Conservation (phyloP, 2,888 invertebrate species). For the Plebejus anna region DNA sequence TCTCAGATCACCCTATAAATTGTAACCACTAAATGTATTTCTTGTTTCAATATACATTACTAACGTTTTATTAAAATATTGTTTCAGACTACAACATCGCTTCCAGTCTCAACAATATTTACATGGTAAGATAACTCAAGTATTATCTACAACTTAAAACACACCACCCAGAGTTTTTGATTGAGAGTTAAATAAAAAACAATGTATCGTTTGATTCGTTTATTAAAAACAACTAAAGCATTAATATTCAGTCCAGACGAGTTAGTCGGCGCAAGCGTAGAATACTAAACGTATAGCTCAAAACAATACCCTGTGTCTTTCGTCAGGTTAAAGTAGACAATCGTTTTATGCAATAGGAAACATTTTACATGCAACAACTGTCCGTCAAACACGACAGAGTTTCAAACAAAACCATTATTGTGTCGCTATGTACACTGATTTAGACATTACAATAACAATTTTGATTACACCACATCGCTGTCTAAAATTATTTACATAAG, state of each 20-base stretch:
- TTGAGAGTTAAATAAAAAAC: conserved; percentile 12
- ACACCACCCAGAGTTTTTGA: neutral
- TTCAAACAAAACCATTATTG: conserved; percentile 15
- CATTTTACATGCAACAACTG: conserved; percentile 22
- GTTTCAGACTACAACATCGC: neutral
- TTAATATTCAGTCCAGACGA: neutral
- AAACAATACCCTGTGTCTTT: neutral
- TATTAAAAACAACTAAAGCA: conserved; percentile 1
- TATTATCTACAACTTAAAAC: neutral
- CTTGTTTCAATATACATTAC: neutral
- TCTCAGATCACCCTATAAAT: neutral
- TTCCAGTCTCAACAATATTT: neutral
- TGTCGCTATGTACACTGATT: neutral
- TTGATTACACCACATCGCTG: neutral
- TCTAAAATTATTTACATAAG: neutral
- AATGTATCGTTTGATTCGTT: neutral
- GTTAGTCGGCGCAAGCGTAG: neutral
- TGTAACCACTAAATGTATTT: neutral
- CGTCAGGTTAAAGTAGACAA: conserved; percentile 13
- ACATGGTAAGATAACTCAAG: neutral
- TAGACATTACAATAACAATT: neutral
- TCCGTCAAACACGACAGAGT: conserved; percentile 17
- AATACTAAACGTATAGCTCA: neutral
- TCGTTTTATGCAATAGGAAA: conserved; percentile 26
- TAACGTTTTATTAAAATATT: neutral